phyloP scores from a whole-genome alignment of 2,888 invertebrate genomes.

The Ephialtes manifestator region DNA sequence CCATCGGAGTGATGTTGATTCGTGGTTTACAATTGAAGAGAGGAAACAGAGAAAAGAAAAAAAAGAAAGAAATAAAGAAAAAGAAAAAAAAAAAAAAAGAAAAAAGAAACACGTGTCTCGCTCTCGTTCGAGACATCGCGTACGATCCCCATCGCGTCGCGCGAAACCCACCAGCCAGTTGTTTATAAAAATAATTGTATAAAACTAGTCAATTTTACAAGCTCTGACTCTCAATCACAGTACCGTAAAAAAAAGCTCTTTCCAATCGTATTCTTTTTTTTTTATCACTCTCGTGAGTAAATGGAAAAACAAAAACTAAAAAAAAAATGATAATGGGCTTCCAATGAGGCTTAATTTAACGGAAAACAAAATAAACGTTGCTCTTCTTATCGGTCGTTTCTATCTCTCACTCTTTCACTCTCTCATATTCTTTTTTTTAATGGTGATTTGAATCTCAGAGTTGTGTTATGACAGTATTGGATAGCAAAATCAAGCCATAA shows the following conservation, averaged over 20 bases:
- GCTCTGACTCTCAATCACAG: constrained; percentile 84
- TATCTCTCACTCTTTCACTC: constrained; percentile 29
- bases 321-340: constrained; percentile 44
- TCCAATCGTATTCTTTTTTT: constrained; percentile 29
- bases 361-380: constrained; percentile 57
- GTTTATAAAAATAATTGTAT: constrained; percentile 86
- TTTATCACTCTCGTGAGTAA: constrained; percentile 28
- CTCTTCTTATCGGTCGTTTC: constrained; percentile 51
- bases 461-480: constrained; percentile 83
- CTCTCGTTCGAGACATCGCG: constrained; percentile 32
- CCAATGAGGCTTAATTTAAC: constrained; percentile 35
- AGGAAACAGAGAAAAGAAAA: constrained; percentile 15
- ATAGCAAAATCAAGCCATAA: constrained; percentile 85
- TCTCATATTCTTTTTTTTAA: constrained; percentile 33
- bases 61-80: constrained; percentile 19
- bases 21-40: constrained; percentile 31
- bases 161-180: constrained; percentile 83
- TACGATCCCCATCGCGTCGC: constrained; percentile 66
- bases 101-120: constrained; percentile 22
- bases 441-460: constrained; percentile 85
- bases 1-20: constrained; percentile 29
- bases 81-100: constrained; percentile 7
- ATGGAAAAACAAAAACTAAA: constrained; percentile 53
- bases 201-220: constrained; percentile 86
- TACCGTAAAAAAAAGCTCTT: constrained; percentile 77